phyloP scores from a whole-genome alignment of 2,797 vertebrate species.

The Acridotheres tristis region DNA sequence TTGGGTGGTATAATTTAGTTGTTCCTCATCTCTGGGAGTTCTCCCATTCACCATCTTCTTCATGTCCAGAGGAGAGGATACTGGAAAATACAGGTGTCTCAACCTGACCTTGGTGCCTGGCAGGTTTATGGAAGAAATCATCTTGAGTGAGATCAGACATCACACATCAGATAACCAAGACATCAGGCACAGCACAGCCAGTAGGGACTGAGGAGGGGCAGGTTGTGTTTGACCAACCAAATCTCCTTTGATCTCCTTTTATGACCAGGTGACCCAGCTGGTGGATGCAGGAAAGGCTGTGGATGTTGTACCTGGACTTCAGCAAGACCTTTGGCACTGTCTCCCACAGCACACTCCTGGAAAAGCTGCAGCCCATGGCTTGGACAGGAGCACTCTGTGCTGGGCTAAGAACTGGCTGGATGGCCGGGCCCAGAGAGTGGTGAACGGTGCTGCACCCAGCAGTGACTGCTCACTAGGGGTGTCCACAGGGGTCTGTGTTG shows the following conservation, averaged over 20 bases:
- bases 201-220: not conserved
- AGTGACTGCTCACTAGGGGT: fast-evolving
- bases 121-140: not conserved
- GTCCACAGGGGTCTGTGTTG: not conserved
- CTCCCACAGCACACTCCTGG: fast-evolving
- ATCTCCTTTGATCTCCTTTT: not conserved
- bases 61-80: not conserved
- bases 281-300: not conserved
- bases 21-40: not conserved
- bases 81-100: not conserved
- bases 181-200: not conserved
- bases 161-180: fast-evolving
- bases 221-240: not conserved
- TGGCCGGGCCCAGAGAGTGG: fast-evolving
- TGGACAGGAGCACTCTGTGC: fast-evolving
- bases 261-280: no score
- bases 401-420: not conserved
- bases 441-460: fast-evolving
- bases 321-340: fast-evolving
- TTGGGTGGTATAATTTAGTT: not conserved
- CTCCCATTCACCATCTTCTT: not conserved
- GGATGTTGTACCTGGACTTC: not conserved
- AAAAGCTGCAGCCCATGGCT: fast-evolving
- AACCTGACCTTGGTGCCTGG: not conserved
- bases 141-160: not conserved